Conservation (phyloP, 2,797 vertebrate genomes). For the Hippoglossus hippoglossus region DNA sequence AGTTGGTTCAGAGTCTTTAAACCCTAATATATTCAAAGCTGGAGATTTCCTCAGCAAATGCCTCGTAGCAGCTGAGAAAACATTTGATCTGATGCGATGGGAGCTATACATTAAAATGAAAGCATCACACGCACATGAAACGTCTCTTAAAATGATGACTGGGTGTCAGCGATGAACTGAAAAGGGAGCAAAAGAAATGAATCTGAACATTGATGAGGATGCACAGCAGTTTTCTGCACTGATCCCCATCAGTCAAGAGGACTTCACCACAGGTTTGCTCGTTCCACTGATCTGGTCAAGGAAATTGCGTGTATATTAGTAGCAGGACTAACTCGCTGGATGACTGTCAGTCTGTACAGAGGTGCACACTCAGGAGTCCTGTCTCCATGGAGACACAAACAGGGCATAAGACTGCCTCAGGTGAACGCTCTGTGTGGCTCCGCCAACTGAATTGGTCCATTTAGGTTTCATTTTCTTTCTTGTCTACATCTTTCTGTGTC, state of each 20-base stretch:
- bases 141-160: no score
- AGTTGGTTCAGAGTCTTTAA: constrained; percentile 50
- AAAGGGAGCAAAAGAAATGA: background rate
- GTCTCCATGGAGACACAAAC: constrained; percentile 82
- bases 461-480: constrained; percentile 78
- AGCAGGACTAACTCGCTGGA: constrained; percentile 46
- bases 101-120: constrained; percentile 15
- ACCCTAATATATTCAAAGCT: constrained; percentile 60
- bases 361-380: constrained; percentile 62
- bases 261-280: constrained; percentile 34
- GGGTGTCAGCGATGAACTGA: background rate
- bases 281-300: constrained; percentile 32
- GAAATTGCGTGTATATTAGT: constrained; percentile 69
- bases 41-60: constrained; percentile 51
- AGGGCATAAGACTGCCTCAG: constrained; percentile 72
- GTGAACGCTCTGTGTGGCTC: constrained; percentile 76
- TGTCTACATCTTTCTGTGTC: constrained; percentile 66
- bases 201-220: background rate
- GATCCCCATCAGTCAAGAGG: background rate
- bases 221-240: background rate
- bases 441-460: constrained; percentile 72
- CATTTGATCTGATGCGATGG: constrained; percentile 39
- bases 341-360: constrained; percentile 65
- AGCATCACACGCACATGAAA: no score
- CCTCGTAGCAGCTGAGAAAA: constrained; percentile 44